Evolutionary conservation across 2,888 invertebrate genomes (phyloP).

Genomic region (Dorcus parallelipipedus): DNA sequence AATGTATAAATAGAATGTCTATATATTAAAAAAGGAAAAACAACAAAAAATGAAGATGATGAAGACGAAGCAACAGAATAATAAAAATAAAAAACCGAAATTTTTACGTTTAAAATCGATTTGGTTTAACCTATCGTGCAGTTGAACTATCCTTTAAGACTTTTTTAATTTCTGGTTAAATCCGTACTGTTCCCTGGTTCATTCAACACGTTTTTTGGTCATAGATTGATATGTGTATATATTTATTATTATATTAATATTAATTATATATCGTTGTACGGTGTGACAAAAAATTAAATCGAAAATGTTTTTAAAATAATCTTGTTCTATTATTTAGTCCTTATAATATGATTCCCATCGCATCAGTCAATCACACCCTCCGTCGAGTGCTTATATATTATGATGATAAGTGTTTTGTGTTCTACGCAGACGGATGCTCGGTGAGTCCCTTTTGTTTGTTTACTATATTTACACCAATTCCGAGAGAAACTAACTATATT

Average conservation of each 20-base stretch:
- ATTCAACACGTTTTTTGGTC: conserved; percentile 33
- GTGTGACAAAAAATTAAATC: conserved; percentile 49
- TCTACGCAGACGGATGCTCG: conserved; percentile 18
- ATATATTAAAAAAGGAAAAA: conserved; percentile 35
- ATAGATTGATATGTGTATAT: conserved; percentile 43
- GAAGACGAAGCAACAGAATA: neutral
- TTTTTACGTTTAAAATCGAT: conserved; percentile 37
- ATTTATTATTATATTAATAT: conserved; percentile 48
- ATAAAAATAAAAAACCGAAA: neutral
- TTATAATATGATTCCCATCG: conserved; percentile 2
- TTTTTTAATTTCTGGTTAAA: conserved; percentile 21
- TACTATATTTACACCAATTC: conserved; percentile 27
- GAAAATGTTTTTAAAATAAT: conserved; percentile 46
- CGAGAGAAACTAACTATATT: conserved; percentile 30
- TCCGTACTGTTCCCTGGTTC: conserved; percentile 37
- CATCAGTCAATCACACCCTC: neutral
- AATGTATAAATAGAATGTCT: conserved; percentile 37
- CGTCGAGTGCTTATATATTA: conserved; percentile 1
- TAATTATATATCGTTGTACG: conserved; percentile 50
- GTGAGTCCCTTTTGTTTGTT: conserved; percentile 34
- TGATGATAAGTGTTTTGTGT: conserved; percentile 13
- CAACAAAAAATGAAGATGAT: neutral
- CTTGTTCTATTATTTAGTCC: conserved; percentile 19
- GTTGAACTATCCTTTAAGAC: conserved; percentile 29
- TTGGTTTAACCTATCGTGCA: conserved; percentile 42